Base-by-base conservation (phyloP, 2,888 invertebrate species). In the Dynastes maya region DNA sequence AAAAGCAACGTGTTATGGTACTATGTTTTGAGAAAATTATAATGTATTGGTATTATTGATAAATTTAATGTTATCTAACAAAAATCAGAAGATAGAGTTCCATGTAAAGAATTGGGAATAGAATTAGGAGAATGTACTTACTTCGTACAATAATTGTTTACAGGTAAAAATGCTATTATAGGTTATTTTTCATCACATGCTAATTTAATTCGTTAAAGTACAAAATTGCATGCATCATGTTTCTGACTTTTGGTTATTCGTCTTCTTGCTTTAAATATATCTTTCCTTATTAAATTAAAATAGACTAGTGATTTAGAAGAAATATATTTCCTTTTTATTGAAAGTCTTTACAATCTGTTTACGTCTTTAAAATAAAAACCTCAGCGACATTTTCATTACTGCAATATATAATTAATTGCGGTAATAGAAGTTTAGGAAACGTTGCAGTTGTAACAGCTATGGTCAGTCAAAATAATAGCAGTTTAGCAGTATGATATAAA, bases 181-280 rank as follows among this genome's bases (percentile, higher is more conserved):
- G 53, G 70, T 71, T 71, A 71, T 71, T 71, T 55, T 71, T 53
- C 53, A n/a, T 71, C 53, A 27, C 22, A 53, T 53, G 27, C 70
- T 53, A 32, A n/a, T 68, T 53, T 70, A 51, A 4, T 53, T 29
- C 32, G 11, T 45, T 8, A 11, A 45, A 45, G 45, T 5, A n/a
- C 8, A 64, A 29, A 65, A 40, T 65, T 63, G 63, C 11, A 22
- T 27, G 61, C 16, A 63, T 27, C 32, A 29, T 8, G 27, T 63
- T 27, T 27, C 9, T 4, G 9, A 61, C 5, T 9, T 9, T 61
- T 16, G 9, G 61, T 16, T 16, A 22, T 27, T 16, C 6, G 32
- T 37, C 4, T 37, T 37, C 32, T 5, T 37, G 32, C 32, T 37
- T 37, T 37, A 37, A 37, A 37, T 37, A 37, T 5, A 37, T 37